Evolutionary conservation across 2,113 vertebrate species (phyloP).

Genomic region (Corythoichthys haematopterus): DNA sequence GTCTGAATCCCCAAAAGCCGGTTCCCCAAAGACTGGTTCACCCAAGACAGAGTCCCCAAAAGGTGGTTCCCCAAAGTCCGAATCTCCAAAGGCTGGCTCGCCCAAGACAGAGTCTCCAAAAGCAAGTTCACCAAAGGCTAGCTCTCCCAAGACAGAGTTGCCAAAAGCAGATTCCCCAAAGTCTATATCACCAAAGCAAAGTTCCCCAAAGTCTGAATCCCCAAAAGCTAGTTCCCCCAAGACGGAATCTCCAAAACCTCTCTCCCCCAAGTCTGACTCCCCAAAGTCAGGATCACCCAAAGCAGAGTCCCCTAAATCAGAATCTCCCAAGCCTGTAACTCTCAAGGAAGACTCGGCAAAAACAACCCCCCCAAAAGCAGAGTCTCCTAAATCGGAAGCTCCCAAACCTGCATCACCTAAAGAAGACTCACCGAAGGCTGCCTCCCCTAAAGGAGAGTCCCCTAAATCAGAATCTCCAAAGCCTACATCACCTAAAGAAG

Average conservation of each 20-base stretch:
- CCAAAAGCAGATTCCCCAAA: slow-evolving; percentile 23
- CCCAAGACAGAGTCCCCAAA: slow-evolving; percentile 19
- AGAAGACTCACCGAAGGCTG: slow-evolving; percentile 19
- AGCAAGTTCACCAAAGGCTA: slow-evolving; percentile 25
- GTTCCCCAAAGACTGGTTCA: slow-evolving; percentile 19
- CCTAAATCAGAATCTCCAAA: slow-evolving; percentile 19
- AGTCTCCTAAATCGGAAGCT: slow-evolving; percentile 23
- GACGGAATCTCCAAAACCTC: slow-evolving; percentile 25
- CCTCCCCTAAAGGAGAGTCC: slow-evolving; percentile 35
- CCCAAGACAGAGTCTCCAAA: slow-evolving; percentile 37
- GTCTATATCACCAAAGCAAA: slow-evolving; percentile 19
- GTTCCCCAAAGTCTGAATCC: slow-evolving; percentile 18
- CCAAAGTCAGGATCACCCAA: slow-evolving; percentile 36
- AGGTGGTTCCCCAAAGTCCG: slow-evolving; percentile 22
- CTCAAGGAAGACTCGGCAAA: too few species aligned
- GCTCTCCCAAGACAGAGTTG: slow-evolving; percentile 23
- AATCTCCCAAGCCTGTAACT: slow-evolving; percentile 28
- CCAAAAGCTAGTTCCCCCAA: slow-evolving; percentile 31
- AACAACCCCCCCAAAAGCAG: slow-evolving; percentile 26
- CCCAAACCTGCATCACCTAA: slow-evolving; percentile 32
- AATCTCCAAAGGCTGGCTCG: slow-evolving; percentile 26
- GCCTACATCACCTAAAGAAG: slow-evolving; percentile 13
- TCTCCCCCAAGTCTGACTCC: slow-evolving; percentile 29
- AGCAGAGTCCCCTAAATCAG: slow-evolving; percentile 26
- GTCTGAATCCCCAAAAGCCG: slow-evolving; percentile 9